phyloP scores from a whole-genome alignment of 2,888 invertebrate genomes.

The Sepiola atlantica region DNA sequence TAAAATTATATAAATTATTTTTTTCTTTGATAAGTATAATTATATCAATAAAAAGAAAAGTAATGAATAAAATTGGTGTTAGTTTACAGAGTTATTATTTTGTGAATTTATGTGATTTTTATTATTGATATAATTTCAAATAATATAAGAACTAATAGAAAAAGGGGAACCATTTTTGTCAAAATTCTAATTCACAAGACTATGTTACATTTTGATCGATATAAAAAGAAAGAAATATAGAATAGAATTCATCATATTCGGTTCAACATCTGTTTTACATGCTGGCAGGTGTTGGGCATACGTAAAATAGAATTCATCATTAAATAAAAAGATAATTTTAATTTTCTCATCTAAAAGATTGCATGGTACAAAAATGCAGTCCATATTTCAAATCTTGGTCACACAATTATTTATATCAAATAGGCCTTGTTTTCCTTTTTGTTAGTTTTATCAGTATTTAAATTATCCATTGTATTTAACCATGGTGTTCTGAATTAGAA shows the following conservation, averaged over 20 bases:
- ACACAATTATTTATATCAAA: background rate
- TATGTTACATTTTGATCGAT: background rate
- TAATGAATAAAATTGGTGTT: background rate
- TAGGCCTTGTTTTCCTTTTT: background rate
- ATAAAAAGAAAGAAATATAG: background rate
- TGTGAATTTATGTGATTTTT: background rate
- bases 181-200: background rate
- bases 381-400: background rate
- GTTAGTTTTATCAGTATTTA: background rate
- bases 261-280: no score
- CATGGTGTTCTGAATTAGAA: no score
- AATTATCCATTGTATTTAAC: no score
- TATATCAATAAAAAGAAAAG: background rate
- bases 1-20: background rate
- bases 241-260: background rate
- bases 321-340: background rate
- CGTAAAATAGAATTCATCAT: background rate
- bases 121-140: background rate
- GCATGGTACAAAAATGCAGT: background rate
- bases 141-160: background rate
- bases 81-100: background rate
- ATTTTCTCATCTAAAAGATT: background rate
- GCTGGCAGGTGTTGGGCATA: no score
- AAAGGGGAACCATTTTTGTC: background rate
- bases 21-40: background rate